Conservation (phyloP, 2,888 invertebrate species). For the Ctenicera cuprea region DNA sequence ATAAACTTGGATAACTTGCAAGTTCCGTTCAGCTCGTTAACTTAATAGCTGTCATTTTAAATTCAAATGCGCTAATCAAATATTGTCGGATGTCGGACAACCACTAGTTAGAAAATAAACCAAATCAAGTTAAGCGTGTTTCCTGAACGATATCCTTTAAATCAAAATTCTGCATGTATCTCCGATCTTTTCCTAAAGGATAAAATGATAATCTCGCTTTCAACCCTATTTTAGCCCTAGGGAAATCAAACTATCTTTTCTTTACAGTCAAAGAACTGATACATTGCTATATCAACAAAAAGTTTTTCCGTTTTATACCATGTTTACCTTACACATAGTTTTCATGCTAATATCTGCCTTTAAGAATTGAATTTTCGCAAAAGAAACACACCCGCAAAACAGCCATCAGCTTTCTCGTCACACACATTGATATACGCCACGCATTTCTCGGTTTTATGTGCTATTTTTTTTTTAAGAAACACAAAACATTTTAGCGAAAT, state of each 20-base stretch:
- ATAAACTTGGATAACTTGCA: neutral
- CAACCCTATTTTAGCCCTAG: conserved; percentile 7
- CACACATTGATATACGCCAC: neutral
- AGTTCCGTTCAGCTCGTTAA: neutral
- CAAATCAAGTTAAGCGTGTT: neutral
- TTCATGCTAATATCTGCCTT: neutral
- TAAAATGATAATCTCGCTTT: conserved; percentile 18
- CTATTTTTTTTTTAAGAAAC: neutral
- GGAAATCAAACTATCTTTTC: conserved; percentile 20
- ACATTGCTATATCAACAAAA: neutral
- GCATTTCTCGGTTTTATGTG: neutral
- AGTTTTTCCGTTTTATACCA: neutral
- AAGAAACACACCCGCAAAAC: neutral
- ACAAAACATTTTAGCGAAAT: conserved; percentile 5
- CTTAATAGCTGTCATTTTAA: conserved; percentile 2
- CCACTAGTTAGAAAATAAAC: neutral
- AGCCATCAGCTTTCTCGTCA: conserved; percentile 5
- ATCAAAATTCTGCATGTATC: conserved; percentile 17
- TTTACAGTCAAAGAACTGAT: conserved; percentile 6
- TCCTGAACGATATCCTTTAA: neutral
- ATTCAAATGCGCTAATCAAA: neutral
- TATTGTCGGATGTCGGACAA: too few species aligned
- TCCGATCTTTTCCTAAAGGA: neutral
- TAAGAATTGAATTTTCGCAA: neutral
- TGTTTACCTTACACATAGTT: conserved; percentile 1